Evolutionary conservation across 2,888 invertebrate genomes (phyloP), one percentile per base, ranked within the genome.

Genomic region (Xestia c-nigrum): DNA sequence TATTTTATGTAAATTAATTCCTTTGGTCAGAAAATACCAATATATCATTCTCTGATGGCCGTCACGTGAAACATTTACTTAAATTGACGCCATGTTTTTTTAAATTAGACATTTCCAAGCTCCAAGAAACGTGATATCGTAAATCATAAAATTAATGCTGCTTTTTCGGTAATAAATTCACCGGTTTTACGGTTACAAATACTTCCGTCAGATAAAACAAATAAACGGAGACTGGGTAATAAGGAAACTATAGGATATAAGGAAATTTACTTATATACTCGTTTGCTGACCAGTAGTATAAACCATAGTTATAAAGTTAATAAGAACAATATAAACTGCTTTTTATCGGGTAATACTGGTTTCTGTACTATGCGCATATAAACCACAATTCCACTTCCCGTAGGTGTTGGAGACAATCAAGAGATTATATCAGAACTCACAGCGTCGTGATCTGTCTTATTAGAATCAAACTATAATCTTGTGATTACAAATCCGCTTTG

Each of bases 191-290:
- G 69, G 46, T 67, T 75, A 71, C 68, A 72, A 69, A 77, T 80
- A 81, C 75, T 81, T 88, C 81, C 78, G 81, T 66, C 78, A 59
- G 63, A 83, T 72, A 57, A 83, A 80, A 85, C 78, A 77, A 78
- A 83, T 73, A 78, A 57, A 52, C 61, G 14, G 52, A 67, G 38
- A 68, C 78, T 69, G 46, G 21, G 72, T 52, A 76, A 79, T 87
- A 79, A 85, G 85, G 88, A 87, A 87, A 78, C 81, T 79, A 43
- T 9, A 71, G 71, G n/a, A 14, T 70, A 76, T 50, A 52, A 81
- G 81, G 82, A 86, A 86, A 77, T 72, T 68, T 31, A 81, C 68
- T 68, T 79, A 74, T 72, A 75, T 68, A 46, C 67, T 76, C 47
- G 65, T 86, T 73, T 61, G 76, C 76, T 82, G 80, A 70, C 64